Evolutionary conservation across 2,113 vertebrate genomes (phyloP).

Genomic region (Barbus barbus): DNA sequence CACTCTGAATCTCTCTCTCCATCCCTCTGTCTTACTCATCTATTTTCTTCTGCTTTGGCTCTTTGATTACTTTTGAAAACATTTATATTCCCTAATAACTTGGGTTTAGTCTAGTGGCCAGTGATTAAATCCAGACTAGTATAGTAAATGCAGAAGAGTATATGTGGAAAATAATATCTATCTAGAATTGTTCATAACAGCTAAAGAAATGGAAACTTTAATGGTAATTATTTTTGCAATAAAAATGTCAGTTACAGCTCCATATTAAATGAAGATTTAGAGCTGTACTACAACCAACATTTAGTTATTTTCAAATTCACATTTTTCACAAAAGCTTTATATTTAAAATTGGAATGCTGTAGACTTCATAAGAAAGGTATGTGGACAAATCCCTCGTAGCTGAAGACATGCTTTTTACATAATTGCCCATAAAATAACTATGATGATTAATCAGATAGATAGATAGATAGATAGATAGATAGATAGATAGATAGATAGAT

Average conservation of each 20-base stretch:
- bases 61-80: slow-evolving; percentile 85
- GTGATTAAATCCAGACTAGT: slow-evolving; percentile 80
- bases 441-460: no score
- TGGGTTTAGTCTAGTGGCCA: slow-evolving; percentile 78
- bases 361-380: slow-evolving; percentile 14
- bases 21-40: slow-evolving; percentile 63
- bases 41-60: slow-evolving; percentile 45
- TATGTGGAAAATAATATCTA: slow-evolving; percentile 39
- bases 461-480: no score
- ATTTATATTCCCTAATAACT: slow-evolving; percentile 85
- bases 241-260: slow-evolving; percentile 48
- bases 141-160: slow-evolving; percentile 11
- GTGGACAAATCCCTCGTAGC: slow-evolving; percentile 22
- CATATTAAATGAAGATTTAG: slow-evolving; percentile 49
- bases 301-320: neutral
- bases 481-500: no score
- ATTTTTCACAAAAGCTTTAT: slow-evolving; percentile 19
- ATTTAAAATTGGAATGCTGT: slow-evolving; percentile 10
- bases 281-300: slow-evolving; percentile 15
- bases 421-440: neutral
- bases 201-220: slow-evolving; percentile 34
- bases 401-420: neutral
- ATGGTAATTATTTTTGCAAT: slow-evolving; percentile 45
- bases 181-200: slow-evolving; percentile 32
- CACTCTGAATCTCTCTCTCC: slow-evolving; percentile 63